Conservation (phyloP, 1,140 invertebrate genomes). For the Hylaeus volcanicus region DNA sequence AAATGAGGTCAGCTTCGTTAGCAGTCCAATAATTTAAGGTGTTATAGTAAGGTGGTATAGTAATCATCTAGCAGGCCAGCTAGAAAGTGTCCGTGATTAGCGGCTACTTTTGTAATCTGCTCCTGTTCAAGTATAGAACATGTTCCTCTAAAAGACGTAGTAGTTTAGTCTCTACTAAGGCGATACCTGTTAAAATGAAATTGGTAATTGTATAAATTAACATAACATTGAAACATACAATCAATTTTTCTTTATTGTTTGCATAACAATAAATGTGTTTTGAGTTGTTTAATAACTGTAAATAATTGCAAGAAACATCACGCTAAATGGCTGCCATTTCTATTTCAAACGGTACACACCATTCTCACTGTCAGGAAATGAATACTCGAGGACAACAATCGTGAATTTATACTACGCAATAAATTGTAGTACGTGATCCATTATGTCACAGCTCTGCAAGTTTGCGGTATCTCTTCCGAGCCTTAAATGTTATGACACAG, state of each 20-base stretch:
- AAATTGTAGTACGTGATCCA: constrained; percentile 4
- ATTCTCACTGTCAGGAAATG: constrained; percentile 8
- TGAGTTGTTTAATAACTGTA: neutral
- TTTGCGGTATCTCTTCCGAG: constrained; percentile 12
- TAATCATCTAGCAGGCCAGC: too few relatives aligned
- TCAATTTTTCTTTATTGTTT: too few relatives aligned
- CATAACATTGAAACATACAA: neutral
- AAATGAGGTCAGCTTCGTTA: too few relatives aligned
- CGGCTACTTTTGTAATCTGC: too few relatives aligned
- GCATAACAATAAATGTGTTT: neutral
- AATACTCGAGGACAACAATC: neutral
- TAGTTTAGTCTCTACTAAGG: too few relatives aligned
- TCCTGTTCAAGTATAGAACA: too few relatives aligned
- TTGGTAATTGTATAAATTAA: too few relatives aligned
- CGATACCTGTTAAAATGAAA: too few relatives aligned
- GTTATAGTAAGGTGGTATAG: too few relatives aligned
- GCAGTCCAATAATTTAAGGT: too few relatives aligned
- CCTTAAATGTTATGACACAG: neutral
- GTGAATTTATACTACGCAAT: neutral
- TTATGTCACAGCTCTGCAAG: neutral
- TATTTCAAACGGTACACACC: constrained; percentile 7
- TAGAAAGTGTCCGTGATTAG: too few relatives aligned
- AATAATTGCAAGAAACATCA: neutral
- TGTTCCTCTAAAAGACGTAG: too few relatives aligned
- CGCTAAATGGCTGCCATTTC: neutral